Evolutionary conservation across 2,888 invertebrate species (phyloP), one percentile per base, ranked within the genome.

Genomic region (Toxonevra muliebris): DNA sequence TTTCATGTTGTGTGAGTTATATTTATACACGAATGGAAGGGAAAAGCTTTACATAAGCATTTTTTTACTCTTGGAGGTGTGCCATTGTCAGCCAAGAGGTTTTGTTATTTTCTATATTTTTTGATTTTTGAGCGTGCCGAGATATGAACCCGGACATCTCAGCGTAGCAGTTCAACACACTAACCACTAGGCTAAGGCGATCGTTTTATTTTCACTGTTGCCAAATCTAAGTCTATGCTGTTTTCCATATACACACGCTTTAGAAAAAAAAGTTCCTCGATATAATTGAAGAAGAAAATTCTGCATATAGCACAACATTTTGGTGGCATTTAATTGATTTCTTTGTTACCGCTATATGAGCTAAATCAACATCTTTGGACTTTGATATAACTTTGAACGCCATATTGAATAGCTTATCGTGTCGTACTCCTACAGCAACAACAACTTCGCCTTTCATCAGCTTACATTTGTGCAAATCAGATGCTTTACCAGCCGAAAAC

Each of bases 181-280:
- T n/a, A n/a, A n/a, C n/a, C n/a, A n/a, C n/a, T n/a, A n/a, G n/a
- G n/a, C n/a, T n/a, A 42, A 10, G 42, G 75, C 72, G 54, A 71
- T 72, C 42, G 73, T 67, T 61, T 66, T 69, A 7, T 67, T 71
- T 17, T 58, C 54, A 60, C 69, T 70, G 48, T 59, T 50, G 13
- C 52, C 48, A 55, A 76, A 76, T 50, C 65, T 59, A n/a, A 62
- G 41, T 17, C 72, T 65, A 50, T 75, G 73, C 13, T 69, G 72
- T 61, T 76, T 77, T 11, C 74, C 74, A 40, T 67, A 30, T 13
- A 71, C 45, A 65, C 75, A 77, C 9, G 73, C 72, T 42, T 78
- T 68, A 42, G 73, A 76, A 55, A 70, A 69, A 30, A 70, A 72
- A 66, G 54, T 5, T 69, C 59, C 15, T 65, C 66, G 10, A 19